Evolutionary conservation across 23 tunicate species (phyloP), one percentile per base, ranked within the genome.

Genomic region (Halocynthia aurantium): DNA sequence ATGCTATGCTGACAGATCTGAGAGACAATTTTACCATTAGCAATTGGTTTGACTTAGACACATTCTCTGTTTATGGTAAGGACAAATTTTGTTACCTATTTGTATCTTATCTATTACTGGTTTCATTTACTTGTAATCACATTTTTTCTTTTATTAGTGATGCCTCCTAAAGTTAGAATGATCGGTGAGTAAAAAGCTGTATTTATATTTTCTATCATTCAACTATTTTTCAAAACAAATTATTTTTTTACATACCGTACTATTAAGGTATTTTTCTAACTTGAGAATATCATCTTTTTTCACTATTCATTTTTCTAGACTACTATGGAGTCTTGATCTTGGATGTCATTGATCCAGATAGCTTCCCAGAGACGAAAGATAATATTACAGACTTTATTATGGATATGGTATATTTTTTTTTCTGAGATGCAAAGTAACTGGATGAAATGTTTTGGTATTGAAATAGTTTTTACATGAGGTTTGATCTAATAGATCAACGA

Each of bases 31-130:
- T 31, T 31, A 31, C 44, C 57, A 57, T 22, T 2, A 63, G 52
- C 50, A 52, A 67, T 7, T 21, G 10, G 10, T 68, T 79, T 17
- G 83, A 79, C 15, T 10, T 67, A 6, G 51, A 22, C 54, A 79
- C 75, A 50, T 19, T 79, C 7, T 49, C 58, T 10, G 83, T 67
- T 50, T 79, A 79, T 52, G 83, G 83, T 79, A 51, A 62, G 49
- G 31, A 0, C 55, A 0, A 0, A 55, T 31, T 31, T 31, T 31
- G 44, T 31, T 31, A 31, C 44, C 1, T 31, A 31, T 31, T 4
- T 31, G 44, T 31, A 31, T 1, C 44, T 0, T 31, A 31, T 31
- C 44, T 31, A 31, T 31, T 31, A 31, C 44, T 31, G 1, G 44
- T 31, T 31, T 31, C 44, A 31, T 1, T 31, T 31, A 31, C 1